Percentiles rank a stretch among this genome's conserved stretches.
Evolutionary conservation across 2,797 vertebrate genomes (phyloP).

Genomic region (Pipistrellus kuhlii): DNA sequence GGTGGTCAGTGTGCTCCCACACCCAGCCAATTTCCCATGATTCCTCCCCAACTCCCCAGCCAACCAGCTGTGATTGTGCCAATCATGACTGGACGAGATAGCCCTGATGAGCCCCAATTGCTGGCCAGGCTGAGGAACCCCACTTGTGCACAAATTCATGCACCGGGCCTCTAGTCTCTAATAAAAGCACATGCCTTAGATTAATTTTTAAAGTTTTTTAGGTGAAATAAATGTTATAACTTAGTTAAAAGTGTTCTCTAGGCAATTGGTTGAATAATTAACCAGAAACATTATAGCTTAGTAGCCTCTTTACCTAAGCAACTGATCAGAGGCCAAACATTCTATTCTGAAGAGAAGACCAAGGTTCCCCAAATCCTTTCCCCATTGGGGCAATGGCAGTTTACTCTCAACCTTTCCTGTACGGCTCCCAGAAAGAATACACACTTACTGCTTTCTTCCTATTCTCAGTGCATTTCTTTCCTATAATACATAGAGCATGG

Average conservation of each 20-base stretch:
- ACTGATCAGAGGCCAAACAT: background rate
- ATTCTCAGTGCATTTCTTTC: background rate
- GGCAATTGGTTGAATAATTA: conserved; percentile 44
- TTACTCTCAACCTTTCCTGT: background rate
- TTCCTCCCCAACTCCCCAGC: too few relatives aligned
- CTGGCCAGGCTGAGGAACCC: too few relatives aligned
- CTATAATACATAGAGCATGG: background rate
- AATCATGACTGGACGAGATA: too few relatives aligned
- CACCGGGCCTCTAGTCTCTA: background rate
- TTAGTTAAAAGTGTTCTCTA: conserved; percentile 2
- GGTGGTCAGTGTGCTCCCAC: too few relatives aligned
- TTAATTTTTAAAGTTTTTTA: conserved; percentile 16
- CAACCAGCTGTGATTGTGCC: too few relatives aligned
- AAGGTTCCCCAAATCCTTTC: background rate
- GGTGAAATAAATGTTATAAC: conserved; percentile 35
- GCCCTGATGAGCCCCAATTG: too few relatives aligned
- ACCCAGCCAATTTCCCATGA: too few relatives aligned
- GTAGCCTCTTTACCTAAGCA: background rate
- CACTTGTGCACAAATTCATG: too few relatives aligned
- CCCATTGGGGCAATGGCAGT: background rate
- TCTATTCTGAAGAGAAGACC: background rate
- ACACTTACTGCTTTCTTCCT: background rate
- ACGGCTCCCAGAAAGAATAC: background rate
- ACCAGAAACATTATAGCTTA: background rate
- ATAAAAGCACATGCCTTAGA: conserved; percentile 7